Evolutionary conservation across 2,113 vertebrate species (phyloP), one percentile per base, ranked within the genome.

Genomic region (Colistium nudipinnis): DNA sequence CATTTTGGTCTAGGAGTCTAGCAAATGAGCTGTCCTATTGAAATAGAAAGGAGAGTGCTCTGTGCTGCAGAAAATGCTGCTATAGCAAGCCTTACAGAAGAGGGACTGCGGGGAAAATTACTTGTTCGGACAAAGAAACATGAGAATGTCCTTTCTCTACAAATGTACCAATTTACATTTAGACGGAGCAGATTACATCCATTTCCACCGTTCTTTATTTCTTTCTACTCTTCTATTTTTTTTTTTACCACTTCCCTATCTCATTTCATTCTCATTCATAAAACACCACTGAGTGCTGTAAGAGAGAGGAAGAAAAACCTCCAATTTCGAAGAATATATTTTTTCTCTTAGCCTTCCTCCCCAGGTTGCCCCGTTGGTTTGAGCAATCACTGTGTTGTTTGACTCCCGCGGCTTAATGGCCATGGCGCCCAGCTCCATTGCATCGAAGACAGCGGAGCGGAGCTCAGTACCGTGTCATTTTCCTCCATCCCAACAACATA

Each of bases 21-120:
- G 93, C 90, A 94, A 94, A 94, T 94, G 92, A 93, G 93, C 93
- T 93, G 93, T 93, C 91, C 91, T 91, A 92, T 92, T 92, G 92
- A 92, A 93, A 94, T 90, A 90, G 91, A 92, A 92, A 90, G 89
- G 86, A 88, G 88, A 90, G 87, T 79, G 80, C 84, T 87, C 88
- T 62, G 78, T 87, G 83, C 87, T 86, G 87, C 89, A 90, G 87
- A 93, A 93, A 92, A 87, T 90, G 89, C 91, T 91, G 89, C 92
- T 90, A 88, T 31, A 82, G 93, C 92, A 92, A 89, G 87, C 86
- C 83, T 86, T 70, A 86, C 55, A 84, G 81, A 79, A 80, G 83
- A 92, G 83, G 78, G 80, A 87, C 65, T 48, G 84, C 83, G 43
- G 77, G 69, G 81, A 77, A 90, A 90, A 93, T 92, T 91, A 91